Evolutionary conservation across 2,797 vertebrate species (phyloP).

Genomic region (Aldrovandia affinis): DNA sequence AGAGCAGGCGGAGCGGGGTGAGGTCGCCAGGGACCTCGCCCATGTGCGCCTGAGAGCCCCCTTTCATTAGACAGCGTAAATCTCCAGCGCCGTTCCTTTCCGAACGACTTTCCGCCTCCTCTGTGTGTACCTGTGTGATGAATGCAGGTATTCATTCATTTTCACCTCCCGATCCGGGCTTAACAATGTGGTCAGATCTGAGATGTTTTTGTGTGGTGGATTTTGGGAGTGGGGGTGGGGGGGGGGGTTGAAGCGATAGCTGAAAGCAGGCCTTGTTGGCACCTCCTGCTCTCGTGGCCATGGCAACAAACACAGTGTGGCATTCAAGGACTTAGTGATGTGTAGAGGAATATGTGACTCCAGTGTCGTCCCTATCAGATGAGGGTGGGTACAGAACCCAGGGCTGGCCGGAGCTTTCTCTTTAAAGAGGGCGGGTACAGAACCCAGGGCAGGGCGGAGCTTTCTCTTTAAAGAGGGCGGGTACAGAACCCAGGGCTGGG

Average conservation of each 20-base stretch:
- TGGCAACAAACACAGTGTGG: slow-evolving; percentile 19
- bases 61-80: slow-evolving; percentile 1
- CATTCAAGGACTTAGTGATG: slow-evolving; percentile 1
- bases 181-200: slow-evolving; percentile 18
- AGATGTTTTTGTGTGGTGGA: slow-evolving; percentile 6
- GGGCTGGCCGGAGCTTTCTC: neutral
- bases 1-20: neutral
- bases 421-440: neutral
- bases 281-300: slow-evolving; percentile 3
- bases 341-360: neutral
- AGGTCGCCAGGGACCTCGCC: neutral
- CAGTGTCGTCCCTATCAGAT: too few relatives aligned
- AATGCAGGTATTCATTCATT: slow-evolving; percentile 18
- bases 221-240: neutral
- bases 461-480: neutral
- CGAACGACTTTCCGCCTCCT: neutral
- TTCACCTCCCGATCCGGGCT: slow-evolving; percentile 1
- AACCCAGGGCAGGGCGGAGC: neutral
- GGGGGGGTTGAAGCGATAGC: neutral
- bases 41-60: neutral
- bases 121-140: slow-evolving; percentile 4
- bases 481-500: neutral
- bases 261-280: slow-evolving; percentile 23
- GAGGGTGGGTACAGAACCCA: neutral
- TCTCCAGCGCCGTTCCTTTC: neutral